phyloP scores from a whole-genome alignment of 2,888 invertebrate species.

The Drosophila acutilabella region DNA sequence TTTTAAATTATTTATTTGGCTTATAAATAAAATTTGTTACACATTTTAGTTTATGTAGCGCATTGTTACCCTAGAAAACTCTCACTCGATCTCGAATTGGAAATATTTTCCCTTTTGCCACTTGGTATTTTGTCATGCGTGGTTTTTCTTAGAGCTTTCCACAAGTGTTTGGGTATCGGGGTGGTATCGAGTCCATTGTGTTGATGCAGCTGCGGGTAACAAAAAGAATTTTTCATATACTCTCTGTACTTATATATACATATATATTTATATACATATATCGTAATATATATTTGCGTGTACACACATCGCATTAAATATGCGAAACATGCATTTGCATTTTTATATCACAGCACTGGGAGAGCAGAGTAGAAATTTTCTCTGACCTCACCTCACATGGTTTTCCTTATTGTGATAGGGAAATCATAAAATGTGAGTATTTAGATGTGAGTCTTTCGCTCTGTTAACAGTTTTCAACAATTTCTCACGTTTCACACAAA shows the following conservation, averaged over 20 bases:
- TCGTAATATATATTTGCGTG: constrained; percentile 41
- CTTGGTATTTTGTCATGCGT: constrained; percentile 78
- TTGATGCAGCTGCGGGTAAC: constrained; percentile 69
- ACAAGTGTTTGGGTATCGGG: constrained; percentile 20
- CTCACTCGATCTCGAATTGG: not conserved
- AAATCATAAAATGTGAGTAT: constrained; percentile 57
- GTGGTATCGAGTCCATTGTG: constrained; percentile 58
- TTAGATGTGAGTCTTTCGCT: constrained; percentile 31
- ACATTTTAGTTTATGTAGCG: not conserved
- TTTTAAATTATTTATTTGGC: not conserved
- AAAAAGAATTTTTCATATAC: constrained; percentile 62
- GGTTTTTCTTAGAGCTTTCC: constrained; percentile 57
- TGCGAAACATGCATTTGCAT: constrained; percentile 76
- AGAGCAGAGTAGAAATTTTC: constrained; percentile 31
- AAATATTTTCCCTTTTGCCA: constrained; percentile 54
- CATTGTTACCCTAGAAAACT: constrained; percentile 11
- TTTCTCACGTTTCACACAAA: not conserved
- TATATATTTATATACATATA: constrained; percentile 16
- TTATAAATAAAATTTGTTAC: not conserved
- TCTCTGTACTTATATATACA: constrained; percentile 28
- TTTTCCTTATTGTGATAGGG: constrained; percentile 43
- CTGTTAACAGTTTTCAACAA: constrained; percentile 7
- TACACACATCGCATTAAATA: constrained; percentile 67
- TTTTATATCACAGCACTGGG: constrained; percentile 58
- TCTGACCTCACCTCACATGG: constrained; percentile 11